These are phyloP conservation scores for Tethya wilhelma DNA, from an alignment of 37 sponge, comb jelly and placozoan genomes.

Conservation along the genomic window DNA sequence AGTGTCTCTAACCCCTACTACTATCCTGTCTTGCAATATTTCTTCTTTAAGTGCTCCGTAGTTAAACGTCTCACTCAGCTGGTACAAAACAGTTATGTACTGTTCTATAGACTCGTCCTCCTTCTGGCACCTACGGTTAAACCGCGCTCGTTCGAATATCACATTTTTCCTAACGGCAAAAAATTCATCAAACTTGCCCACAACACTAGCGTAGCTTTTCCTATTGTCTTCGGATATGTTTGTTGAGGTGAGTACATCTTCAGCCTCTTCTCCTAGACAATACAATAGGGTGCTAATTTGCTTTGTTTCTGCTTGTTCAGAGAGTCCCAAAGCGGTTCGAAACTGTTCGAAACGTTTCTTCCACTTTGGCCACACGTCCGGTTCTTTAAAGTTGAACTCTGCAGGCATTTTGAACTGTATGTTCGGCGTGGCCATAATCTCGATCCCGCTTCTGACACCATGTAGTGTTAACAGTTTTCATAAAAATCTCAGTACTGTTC, in stretches of 20 bases:
- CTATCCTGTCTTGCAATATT: constrained; percentile 1
- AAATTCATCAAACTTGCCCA: constrained; percentile 5
- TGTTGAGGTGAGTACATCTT: constrained; percentile 2
- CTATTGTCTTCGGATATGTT: not conserved
- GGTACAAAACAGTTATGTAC: constrained; percentile 7
- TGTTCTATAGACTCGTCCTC: not conserved
- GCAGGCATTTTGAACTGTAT: too few relatives aligned
- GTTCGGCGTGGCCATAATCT: too few relatives aligned
- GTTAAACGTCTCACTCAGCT: not conserved
- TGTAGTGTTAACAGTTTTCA: too few relatives aligned
- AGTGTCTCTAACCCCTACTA: constrained; percentile 10
- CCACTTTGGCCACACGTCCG: too few relatives aligned
- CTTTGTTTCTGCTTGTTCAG: too few relatives aligned
- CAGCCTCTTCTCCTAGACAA: too few relatives aligned
- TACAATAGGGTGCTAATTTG: too few relatives aligned
- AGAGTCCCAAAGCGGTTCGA: too few relatives aligned
- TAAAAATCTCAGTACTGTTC: too few relatives aligned
- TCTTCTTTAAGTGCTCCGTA: constrained; percentile 12
- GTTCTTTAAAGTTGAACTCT: too few relatives aligned
- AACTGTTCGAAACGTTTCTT: too few relatives aligned
- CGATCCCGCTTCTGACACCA: too few relatives aligned
- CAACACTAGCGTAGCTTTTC: not conserved
- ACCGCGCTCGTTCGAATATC: constrained; percentile 18
- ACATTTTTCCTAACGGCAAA: constrained; percentile 5
- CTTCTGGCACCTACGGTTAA: constrained; percentile 9